A percentile compares a stretch with the other conserved stretches of the same genome.
Conservation (phyloP, 2,797 vertebrate genomes). For the Gila robusta region DNA sequence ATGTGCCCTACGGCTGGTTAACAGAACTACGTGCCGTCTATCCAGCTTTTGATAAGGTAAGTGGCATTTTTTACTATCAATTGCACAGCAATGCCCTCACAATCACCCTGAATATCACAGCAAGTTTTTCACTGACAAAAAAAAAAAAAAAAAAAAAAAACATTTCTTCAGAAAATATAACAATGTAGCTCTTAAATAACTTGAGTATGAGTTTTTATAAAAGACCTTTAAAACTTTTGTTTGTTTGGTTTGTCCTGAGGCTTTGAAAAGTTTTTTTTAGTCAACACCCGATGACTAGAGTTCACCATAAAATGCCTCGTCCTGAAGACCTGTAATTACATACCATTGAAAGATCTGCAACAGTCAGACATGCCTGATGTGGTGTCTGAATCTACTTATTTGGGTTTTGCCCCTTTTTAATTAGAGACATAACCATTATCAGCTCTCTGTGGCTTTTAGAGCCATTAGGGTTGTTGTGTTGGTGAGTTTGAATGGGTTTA, state of each 20-base stretch:
- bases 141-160: background rate
- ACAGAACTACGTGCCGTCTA: constrained; percentile 96
- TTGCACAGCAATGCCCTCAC: background rate
- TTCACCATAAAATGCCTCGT: constrained; percentile 32
- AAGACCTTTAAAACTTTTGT: background rate
- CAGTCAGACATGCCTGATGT: constrained; percentile 36
- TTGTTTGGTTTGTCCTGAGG: constrained; percentile 21
- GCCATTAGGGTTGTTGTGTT: background rate
- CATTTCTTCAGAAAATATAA: background rate
- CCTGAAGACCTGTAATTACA: constrained; percentile 53
- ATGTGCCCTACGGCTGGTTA: constrained; percentile 99
- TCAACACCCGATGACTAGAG: constrained; percentile 18
- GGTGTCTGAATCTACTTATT: constrained; percentile 42
- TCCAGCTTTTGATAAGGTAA: constrained; percentile 98
- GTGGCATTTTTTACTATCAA: background rate
- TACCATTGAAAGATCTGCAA: background rate
- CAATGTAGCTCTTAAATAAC: background rate
- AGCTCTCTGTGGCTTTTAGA: too few relatives aligned
- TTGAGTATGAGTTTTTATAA: background rate
- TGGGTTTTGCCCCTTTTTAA: constrained; percentile 36
- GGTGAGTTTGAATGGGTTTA: background rate
- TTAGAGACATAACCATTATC: background rate
- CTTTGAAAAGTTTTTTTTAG: background rate
- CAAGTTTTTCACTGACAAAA: background rate
- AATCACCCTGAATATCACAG: background rate